Conservation (phyloP, 1,140 invertebrate genomes). For the Tetramorium simillimum region DNA sequence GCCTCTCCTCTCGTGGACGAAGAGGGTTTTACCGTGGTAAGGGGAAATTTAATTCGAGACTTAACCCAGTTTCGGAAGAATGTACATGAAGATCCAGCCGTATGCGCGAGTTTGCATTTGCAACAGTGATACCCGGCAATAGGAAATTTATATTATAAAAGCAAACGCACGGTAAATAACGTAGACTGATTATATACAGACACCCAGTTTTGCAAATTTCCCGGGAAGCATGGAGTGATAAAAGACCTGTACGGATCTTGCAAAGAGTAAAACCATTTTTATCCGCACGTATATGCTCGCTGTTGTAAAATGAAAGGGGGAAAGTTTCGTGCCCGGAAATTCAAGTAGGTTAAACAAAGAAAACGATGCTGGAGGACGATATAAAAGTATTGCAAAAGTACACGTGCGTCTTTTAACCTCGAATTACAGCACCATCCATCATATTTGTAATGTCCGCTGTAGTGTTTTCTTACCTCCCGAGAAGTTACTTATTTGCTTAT, state of each 20-base stretch:
- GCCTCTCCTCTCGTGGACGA: not conserved
- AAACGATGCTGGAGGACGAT: not conserved
- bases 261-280: not conserved
- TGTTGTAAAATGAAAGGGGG: not conserved
- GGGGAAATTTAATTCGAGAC: conserved; percentile 70
- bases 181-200: not conserved
- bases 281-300: not conserved
- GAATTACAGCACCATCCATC: not conserved
- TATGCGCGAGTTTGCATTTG: conserved; percentile 45
- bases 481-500: not conserved
- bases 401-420: not conserved
- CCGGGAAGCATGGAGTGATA: not conserved
- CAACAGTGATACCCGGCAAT: conserved; percentile 10
- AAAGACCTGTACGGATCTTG: not conserved
- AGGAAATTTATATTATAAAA: conserved; percentile 33
- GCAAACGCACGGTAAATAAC: conserved; percentile 3
- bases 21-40: conserved; percentile 33
- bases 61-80: conserved; percentile 75
- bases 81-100: conserved; percentile 43
- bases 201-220: conserved; percentile 26
- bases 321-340: not conserved
- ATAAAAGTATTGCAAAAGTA: not conserved
- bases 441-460: not conserved
- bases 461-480: not conserved
- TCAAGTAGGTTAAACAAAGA: conserved; percentile 10